A percentile compares a stretch with the other conserved stretches of the same genome.
phyloP scores from a whole-genome alignment of 2,113 vertebrate genomes.

The Hydropotes inermis region DNA sequence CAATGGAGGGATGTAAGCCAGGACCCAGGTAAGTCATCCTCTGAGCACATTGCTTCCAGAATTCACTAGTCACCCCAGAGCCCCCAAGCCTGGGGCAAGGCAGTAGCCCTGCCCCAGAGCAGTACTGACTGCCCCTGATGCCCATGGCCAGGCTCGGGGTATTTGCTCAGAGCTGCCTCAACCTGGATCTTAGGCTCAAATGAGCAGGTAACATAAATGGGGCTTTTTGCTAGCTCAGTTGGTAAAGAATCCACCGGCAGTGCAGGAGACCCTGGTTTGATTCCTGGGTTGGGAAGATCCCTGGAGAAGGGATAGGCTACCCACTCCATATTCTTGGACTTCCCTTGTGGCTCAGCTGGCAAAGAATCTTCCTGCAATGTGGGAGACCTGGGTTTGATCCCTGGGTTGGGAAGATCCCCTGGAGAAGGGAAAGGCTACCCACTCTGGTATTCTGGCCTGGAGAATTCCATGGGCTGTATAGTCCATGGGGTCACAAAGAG shows the following conservation, averaged over 20 bases:
- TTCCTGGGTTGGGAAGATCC: neutral
- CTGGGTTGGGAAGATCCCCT: neutral
- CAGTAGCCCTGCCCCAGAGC: neutral
- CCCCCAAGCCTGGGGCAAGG: neutral
- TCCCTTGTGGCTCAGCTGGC: neutral
- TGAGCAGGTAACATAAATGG: slow-evolving; percentile 66
- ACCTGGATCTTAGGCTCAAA: slow-evolving; percentile 52
- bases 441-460: neutral
- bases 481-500: neutral
- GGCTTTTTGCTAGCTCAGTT: neutral
- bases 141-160: neutral
- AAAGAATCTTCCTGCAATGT: neutral
- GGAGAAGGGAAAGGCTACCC: neutral
- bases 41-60: neutral
- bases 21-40: neutral
- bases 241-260: neutral
- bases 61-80: neutral
- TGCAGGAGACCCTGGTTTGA: neutral
- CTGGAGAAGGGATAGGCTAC: neutral
- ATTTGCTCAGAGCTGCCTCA: slow-evolving; percentile 31
- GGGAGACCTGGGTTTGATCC: neutral
- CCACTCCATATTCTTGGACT: neutral
- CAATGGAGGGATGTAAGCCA: neutral
- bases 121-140: neutral
- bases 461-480: neutral